Evolutionary conservation across 2,113 vertebrate species (phyloP), one percentile per base, ranked within the genome.

Genomic region (Gobio gobio): DNA sequence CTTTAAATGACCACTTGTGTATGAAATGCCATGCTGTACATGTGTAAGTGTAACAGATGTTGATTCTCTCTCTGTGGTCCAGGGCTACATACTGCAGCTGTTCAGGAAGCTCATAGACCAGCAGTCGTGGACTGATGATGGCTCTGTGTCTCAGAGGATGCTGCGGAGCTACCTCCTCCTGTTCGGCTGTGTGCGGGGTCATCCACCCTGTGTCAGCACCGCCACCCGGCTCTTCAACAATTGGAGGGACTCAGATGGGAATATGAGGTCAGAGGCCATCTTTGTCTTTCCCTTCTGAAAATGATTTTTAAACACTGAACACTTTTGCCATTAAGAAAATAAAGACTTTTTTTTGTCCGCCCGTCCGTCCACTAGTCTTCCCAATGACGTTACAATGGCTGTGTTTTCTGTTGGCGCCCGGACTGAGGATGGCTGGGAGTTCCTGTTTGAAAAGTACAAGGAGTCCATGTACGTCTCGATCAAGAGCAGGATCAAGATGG

Each of bases 211-310:
- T 1, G 89, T 97, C 70, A 87, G 90, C 82, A 96, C 88, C 85
- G 97, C 97, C 51, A 87, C 89, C 1, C 72, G 85, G 43, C 94
- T 95, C 74, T 98, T 97, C 85, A 91, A 81, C 14, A 77, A 90
- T 49, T 98, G 97, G 97, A 96, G 90, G 90, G 93, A 95, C 36
- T 96, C 97, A 2, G 90, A 93, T 12, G 97, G 96, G 70, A 95
- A 88, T 7, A 82, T 96, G 84, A 96, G 96, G 97, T 98, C 83
- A 87, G 94, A 85, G 7, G 64, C 87, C 86, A 12, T n/a, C 40
- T 40, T 70, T 43, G 20, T 72, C 68, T 72, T 72, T 43, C 18
- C 66, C 40, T 58, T 29, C 9, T 77, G 16, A 29, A 49, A 43
- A 1, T 33, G 20, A 18, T 36, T 59, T 40, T 40, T 6, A 40